Conservation (phyloP, 2,113 vertebrate species). For the Xenopus tropicalis region UCB_Xtro_10.0 CM004450.2:98397501-98398000, state of each 20-base stretch:
- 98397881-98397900: constrained; percentile 15
- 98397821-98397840: constrained; percentile 91
- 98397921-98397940: constrained; percentile 54
- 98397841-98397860: constrained; percentile 54
- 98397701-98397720: constrained; percentile 45
- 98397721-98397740: constrained; percentile 45
- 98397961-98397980: constrained; percentile 47
- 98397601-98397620: constrained; percentile 81
- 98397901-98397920: constrained; percentile 58
- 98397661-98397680: constrained; percentile 76
- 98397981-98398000: constrained; percentile 38
- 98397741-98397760: constrained; percentile 47
- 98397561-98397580: constrained; percentile 94
- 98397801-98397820: constrained; percentile 94
- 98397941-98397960: constrained; percentile 58
- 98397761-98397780: constrained; percentile 74
- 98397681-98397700: constrained; percentile 72
- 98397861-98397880: background rate
- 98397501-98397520: background rate
- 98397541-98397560: constrained; percentile 92
- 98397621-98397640: constrained; percentile 89
- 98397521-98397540: constrained; percentile 77
- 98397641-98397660: constrained; percentile 80
- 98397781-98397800: constrained; percentile 75
- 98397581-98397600: constrained; percentile 78